These are phyloP conservation scores for Lithobates sylvaticus DNA, from an alignment of 2,797 vertebrate species.

Conservation along the genomic window DNA sequence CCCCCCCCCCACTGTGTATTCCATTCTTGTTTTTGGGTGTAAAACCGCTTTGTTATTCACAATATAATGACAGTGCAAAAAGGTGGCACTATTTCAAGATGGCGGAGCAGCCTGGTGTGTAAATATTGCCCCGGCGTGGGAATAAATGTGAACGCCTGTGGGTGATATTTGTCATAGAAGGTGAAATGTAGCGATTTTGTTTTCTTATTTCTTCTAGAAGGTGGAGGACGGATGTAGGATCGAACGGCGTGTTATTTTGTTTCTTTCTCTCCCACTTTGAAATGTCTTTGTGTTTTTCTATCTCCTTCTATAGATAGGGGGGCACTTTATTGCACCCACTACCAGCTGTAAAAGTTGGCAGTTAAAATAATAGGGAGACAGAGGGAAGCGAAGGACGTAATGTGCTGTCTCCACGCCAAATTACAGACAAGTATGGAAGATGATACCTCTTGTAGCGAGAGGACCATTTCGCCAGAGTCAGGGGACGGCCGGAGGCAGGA, in stretches of 20 bases:
- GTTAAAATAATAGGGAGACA: conserved; percentile 44
- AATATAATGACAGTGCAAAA: no score
- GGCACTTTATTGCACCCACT: conserved; percentile 27
- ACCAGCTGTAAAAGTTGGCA: conserved; percentile 42
- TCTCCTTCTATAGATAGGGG: not conserved
- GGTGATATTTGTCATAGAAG: not conserved
- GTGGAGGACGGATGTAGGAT: not conserved
- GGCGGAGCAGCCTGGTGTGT: no score
- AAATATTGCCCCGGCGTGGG: no score
- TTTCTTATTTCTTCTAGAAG: not conserved
- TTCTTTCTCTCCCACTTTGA: not conserved
- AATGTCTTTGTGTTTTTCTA: conserved; percentile 12
- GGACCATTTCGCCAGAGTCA: conserved; percentile 32
- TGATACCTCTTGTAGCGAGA: conserved; percentile 50
- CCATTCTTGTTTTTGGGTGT: no score
- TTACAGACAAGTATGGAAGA: conserved; percentile 57
- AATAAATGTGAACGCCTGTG: no score
- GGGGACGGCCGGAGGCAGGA: conserved; percentile 20
- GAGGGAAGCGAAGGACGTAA: conserved; percentile 18
- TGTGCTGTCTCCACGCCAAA: conserved; percentile 39
- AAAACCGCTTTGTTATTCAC: no score
- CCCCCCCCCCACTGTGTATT: no score
- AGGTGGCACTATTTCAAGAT: no score
- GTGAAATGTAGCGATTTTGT: not conserved
- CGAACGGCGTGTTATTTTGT: not conserved